Conservation (phyloP, 2,888 invertebrate species). For the Herminia tarsipennalis region DNA sequence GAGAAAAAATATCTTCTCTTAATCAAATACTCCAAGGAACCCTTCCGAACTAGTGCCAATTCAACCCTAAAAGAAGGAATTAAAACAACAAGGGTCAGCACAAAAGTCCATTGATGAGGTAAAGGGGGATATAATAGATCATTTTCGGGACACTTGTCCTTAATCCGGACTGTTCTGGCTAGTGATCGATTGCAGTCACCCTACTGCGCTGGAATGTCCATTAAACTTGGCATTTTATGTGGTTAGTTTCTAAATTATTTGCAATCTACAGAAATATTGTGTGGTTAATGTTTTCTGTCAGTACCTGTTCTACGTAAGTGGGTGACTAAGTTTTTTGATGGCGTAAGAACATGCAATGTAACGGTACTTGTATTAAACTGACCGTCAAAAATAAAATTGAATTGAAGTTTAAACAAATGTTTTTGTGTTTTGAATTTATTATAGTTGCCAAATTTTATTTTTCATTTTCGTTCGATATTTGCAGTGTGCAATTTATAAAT, state of each 20-base stretch:
- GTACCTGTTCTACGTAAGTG: conserved; percentile 9
- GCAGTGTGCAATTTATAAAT: no score
- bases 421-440: no score
- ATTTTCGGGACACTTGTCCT: conserved; percentile 83
- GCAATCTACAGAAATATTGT: conserved; percentile 25
- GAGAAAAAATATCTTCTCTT: conserved; percentile 5
- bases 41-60: conserved; percentile 43
- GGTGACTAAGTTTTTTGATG: conserved; percentile 13
- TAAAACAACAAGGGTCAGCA: conserved; percentile 77
- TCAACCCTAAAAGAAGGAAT: conserved; percentile 79
- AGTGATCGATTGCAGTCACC: conserved; percentile 54
- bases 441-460: no score
- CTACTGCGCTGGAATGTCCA: conserved; percentile 61
- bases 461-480: no score
- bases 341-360: not conserved
- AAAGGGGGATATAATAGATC: conserved; percentile 83
- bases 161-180: conserved; percentile 69
- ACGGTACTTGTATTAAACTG: not conserved
- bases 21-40: conserved; percentile 5
- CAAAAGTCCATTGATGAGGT: conserved; percentile 80
- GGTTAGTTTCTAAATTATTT: conserved; percentile 26
- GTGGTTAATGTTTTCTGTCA: conserved; percentile 19
- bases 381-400: conserved; percentile 4
- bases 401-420: not conserved
- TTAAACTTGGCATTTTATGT: conserved; percentile 49